phyloP scores from a whole-genome alignment of 2,797 vertebrate species.

The Crypturellus tataupa region DNA sequence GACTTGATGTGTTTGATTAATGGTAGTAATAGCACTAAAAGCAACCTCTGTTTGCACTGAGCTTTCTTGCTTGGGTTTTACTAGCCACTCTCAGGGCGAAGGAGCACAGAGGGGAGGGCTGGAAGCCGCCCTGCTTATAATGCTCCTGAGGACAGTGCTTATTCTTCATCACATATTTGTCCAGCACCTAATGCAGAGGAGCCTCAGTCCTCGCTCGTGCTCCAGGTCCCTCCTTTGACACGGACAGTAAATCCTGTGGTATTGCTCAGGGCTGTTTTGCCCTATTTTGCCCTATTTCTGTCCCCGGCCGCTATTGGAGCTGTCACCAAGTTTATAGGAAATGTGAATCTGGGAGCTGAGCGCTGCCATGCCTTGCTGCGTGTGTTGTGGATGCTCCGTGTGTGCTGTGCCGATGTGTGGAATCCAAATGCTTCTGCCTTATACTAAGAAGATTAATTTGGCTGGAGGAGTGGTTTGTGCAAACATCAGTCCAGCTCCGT shows the following conservation, averaged over 20 bases:
- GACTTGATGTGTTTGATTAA: conserved; percentile 7
- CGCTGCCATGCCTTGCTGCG: accelerated
- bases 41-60: not conserved
- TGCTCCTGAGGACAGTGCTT: not conserved
- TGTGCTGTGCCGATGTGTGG: not conserved
- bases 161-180: not conserved
- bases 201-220: accelerated
- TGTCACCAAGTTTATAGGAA: not conserved
- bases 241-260: not conserved
- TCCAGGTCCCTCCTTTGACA: not conserved
- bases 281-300: too few species aligned
- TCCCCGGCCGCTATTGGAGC: accelerated
- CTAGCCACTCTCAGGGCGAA: not conserved
- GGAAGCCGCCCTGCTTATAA: not conserved
- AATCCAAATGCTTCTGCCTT: not conserved
- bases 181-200: not conserved
- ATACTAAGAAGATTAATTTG: not conserved
- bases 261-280: not conserved
- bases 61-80: not conserved
- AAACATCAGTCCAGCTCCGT: not conserved
- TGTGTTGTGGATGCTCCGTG: accelerated
- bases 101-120: not conserved
- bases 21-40: not conserved
- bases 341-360: not conserved
- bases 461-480: not conserved